Percentiles rank a stretch among this genome's conserved stretches.
These are phyloP conservation scores for Oophaga pumilio DNA, from an alignment of 2,113 vertebrate species.

Conservation along the genomic window DNA sequence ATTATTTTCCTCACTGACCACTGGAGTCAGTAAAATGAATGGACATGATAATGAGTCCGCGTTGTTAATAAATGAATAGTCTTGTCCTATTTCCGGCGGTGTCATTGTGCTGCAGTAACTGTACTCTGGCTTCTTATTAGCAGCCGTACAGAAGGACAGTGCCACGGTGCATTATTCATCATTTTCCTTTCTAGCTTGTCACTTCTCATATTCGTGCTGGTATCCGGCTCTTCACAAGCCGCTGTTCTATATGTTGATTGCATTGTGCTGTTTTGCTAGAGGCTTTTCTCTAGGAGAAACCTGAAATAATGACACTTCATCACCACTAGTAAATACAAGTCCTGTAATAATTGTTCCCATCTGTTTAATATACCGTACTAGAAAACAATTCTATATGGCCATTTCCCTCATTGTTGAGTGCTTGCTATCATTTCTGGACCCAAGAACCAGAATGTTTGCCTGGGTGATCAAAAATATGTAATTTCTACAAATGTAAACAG, in stretches of 20 bases:
- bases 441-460: no score
- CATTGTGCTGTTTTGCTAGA: not conserved
- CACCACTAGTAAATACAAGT: not conserved
- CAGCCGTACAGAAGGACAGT: constrained; percentile 14
- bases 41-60: not conserved
- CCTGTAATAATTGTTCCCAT: not conserved
- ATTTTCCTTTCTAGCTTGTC: constrained; percentile 40
- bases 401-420: no score
- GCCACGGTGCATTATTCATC: constrained; percentile 38
- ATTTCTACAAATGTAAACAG: no score
- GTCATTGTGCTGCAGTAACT: not conserved
- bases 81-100: constrained; percentile 14
- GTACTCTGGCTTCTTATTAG: constrained; percentile 27
- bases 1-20: not conserved
- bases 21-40: not conserved
- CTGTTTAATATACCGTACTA: not conserved
- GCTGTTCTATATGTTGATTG: not conserved
- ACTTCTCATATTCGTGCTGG: constrained; percentile 43
- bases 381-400: no score
- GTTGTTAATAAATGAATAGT: constrained; percentile 35
- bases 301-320: not conserved
- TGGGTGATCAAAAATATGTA: no score
- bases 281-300: not conserved
- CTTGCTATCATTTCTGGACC: no score
- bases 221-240: not conserved